Evolutionary conservation across 2,113 vertebrate species (phyloP), one percentile per base, ranked within the genome.

Genomic region (Etheostoma spectabile): DNA sequence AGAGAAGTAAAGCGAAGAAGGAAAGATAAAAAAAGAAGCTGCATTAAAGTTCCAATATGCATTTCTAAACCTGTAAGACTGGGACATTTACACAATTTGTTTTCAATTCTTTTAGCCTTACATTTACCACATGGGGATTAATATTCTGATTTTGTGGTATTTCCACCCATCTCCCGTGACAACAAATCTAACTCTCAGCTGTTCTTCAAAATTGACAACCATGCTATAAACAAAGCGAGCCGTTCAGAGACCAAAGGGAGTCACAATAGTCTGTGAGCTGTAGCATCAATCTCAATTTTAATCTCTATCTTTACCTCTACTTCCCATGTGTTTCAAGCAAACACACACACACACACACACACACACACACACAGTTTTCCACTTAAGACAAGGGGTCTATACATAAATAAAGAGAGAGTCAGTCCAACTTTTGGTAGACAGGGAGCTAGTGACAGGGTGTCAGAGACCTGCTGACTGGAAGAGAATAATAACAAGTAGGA

Each of bases 391-490:
- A 60, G 21, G 10, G 21, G 56, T 68, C 59, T 63, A 56, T 48
- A 66, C 73, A 83, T 81, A 63, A 71, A 83, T 76, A 42, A 91
- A 82, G 45, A 83, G 38, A 49, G 22, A 82, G 85, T 84, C 82
- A 73, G 69, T 83, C 80, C 71, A 80, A 87, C 63, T 59, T 74
- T 72, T 72, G 55, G 46, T 78, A 59, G 74, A 80, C 8, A 4
- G 75, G 42, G 38, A 74, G 65, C 60, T 45, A 15, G 86, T 85
- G 86, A 89, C 83, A 85, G 68, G 72, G 48, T 61, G 88, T 91
- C 88, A 90, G 69, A 73, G 70, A 80, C 73, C 65, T 86, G 80
- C 83, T 80, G 86, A 89, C 86, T 86, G 83, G 53, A 30, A 42
- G 52, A 80, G 84, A 91, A 91, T 88, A 87, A 55, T 64, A 89